Evolutionary conservation across 2,888 invertebrate genomes (phyloP), one percentile per base, ranked within the genome.

Genomic region (Pristionchus fissidentatus): DNA sequence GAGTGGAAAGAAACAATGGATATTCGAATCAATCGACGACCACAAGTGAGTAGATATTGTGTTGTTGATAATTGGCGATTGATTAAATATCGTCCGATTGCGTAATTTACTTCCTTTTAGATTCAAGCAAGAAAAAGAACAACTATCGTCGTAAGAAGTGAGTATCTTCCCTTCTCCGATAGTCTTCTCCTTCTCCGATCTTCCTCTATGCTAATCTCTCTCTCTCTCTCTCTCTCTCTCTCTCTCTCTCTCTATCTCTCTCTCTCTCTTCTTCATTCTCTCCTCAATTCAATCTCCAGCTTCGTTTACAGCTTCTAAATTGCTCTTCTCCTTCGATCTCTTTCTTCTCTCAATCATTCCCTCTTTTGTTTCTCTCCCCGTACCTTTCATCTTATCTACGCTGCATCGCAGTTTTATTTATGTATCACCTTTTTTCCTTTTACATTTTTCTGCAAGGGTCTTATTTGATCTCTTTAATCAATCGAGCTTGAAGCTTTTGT

Each of bases 121-220:
- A 66, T 66, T 66, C 66, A 38, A 66, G 35, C 19, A 66, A 66
- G 22, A 57, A n/a, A 32, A 66, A 35, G 66, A 66, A 66, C 38
- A 66, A 32, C 19, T 26, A 66, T 32, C 10, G 35, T 35, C 13
- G 38, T 15, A 66, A 66, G 66, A 66, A 66, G 38, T 66, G 29
- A 66, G 49, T 15, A 49, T 49, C 10, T 49, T 15, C 19, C 19
- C 13, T 49, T 49, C 49, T 10, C 13, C 49, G 10, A 15, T 15
- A 15, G 19, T 49, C 49, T 49, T 19, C 49, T 19, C 49, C 19
- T 19, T 49, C 10, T 49, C 49, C 19, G 49, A 49, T 49, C 49
- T 49, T 19, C 19, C 49, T 49, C 10, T 49, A 49, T 49, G 19
- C 49, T 49, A 10, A 19, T 49, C 13, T 15, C 19, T 19, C 10